phyloP scores from a whole-genome alignment of 2,113 vertebrate genomes.

The Pampusana beccarii region DNA sequence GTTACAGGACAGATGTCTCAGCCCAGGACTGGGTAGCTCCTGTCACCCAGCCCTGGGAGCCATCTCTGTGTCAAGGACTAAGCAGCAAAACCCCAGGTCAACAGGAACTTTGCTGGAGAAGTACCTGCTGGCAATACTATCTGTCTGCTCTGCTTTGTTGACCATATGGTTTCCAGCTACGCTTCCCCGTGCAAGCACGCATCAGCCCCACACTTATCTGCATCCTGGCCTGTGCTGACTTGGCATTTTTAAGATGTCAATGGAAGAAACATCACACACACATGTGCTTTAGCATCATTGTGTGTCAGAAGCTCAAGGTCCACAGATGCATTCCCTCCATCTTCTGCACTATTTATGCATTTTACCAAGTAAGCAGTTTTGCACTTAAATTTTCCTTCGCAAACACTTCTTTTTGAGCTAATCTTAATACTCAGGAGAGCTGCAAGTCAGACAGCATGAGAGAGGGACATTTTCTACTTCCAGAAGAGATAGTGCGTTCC shows the following conservation, averaged over 20 bases:
- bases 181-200: not conserved
- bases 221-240: not conserved
- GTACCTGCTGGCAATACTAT: accelerated
- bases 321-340: accelerated
- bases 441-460: not conserved
- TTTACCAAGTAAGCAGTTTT: not conserved
- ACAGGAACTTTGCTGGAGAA: not conserved
- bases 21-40: not conserved
- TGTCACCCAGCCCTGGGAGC: not conserved
- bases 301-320: not conserved
- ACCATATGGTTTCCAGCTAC: not conserved
- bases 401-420: not conserved
- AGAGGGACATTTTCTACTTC: not conserved
- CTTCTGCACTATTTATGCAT: not conserved
- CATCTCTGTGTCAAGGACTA: accelerated
- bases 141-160: accelerated
- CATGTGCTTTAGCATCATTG: not conserved
- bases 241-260: not conserved
- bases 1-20: not conserved
- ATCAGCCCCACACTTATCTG: not conserved
- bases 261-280: not conserved
- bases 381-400: not conserved
- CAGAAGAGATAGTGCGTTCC: not conserved
- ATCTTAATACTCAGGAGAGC: not conserved
- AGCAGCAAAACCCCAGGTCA: not conserved